Base-by-base conservation (phyloP, 2,113 vertebrate species). In the Apodemus sylvaticus region DNA sequence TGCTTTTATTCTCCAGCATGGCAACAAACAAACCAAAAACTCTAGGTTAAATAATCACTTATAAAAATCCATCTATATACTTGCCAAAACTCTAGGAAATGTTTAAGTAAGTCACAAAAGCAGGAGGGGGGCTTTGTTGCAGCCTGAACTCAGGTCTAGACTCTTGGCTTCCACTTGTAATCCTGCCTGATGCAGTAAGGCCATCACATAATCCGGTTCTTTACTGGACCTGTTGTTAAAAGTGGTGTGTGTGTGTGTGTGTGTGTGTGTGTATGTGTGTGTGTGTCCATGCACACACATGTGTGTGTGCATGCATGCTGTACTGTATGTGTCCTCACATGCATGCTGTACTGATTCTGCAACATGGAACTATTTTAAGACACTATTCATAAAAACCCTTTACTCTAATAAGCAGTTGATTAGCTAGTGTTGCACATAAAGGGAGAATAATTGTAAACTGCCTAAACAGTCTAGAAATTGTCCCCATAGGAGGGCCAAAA, bases 331-430 rank as follows among this genome's bases (percentile, higher is more conserved):
- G 74, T 48, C 45, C 17, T 14, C 7, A 42, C 3, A 4, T 42
- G n/a, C 8, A 39, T 39, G 78, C n/a, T 86, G 55, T n/a, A 74
- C 55, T 73, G 31, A 94, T 81, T 91, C 83, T 88, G 39, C 29
- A 89, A 93, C n/a, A 89, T 7, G 62, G 60, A 93, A 94, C 74
- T 92, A 93, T 78, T 96, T 95, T 89, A 96, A 92, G 29, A 51
- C 19, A 90, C 53, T 90, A 86, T 66, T 97, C 60, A 97, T 85
- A 93, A 14, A 90, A 92, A 79, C 12, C 22, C 70, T 94, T 95
- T 85, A 91, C 87, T 96, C 94, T 97, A 96, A 96, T 91, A 94
- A 55, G 70, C 71, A 93, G 42, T 96, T 93, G 96, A 97, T 97
- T 96, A 95, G 79, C 66, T 93, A 81, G 62, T 62, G 95, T 66